Percentiles rank a stretch among this genome's conserved stretches.
phyloP scores from a whole-genome alignment of 2,113 vertebrate species.

The Cyanocitta stelleri region DNA sequence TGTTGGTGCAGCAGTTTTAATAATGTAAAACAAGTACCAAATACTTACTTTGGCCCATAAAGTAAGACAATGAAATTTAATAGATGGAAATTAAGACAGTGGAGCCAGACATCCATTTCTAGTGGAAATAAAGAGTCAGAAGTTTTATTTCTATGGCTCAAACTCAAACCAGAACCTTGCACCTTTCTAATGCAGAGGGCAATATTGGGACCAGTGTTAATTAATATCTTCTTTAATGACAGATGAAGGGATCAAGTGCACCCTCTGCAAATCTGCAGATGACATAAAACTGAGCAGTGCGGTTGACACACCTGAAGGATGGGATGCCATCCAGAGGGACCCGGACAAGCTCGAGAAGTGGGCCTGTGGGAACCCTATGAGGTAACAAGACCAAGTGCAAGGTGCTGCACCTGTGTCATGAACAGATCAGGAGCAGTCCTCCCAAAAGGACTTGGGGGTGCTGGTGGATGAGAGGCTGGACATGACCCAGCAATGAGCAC shows the following conservation, averaged over 20 bases:
- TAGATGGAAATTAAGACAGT: neutral
- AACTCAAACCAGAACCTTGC: neutral
- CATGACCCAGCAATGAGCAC: fast-evolving
- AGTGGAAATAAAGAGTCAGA: neutral
- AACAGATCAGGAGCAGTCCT: neutral
- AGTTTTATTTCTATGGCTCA: neutral
- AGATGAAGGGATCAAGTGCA: neutral
- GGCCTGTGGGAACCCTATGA: neutral
- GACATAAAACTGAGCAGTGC: neutral
- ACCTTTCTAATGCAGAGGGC: neutral
- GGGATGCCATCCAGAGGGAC: neutral
- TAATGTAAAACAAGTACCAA: neutral
- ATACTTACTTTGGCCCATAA: neutral
- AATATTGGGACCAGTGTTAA: neutral
- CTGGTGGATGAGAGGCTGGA: neutral
- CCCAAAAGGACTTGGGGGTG: neutral
- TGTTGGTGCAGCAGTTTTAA: neutral
- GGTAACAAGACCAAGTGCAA: neutral
- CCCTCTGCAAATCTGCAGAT: neutral
- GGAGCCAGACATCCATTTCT: neutral
- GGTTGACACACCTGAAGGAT: neutral
- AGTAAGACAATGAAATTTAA: neutral
- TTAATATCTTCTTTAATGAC: neutral
- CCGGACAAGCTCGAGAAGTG: neutral
- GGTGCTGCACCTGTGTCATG: neutral